phyloP scores from a whole-genome alignment of 2,113 vertebrate genomes.

The Bos indicus region DNA sequence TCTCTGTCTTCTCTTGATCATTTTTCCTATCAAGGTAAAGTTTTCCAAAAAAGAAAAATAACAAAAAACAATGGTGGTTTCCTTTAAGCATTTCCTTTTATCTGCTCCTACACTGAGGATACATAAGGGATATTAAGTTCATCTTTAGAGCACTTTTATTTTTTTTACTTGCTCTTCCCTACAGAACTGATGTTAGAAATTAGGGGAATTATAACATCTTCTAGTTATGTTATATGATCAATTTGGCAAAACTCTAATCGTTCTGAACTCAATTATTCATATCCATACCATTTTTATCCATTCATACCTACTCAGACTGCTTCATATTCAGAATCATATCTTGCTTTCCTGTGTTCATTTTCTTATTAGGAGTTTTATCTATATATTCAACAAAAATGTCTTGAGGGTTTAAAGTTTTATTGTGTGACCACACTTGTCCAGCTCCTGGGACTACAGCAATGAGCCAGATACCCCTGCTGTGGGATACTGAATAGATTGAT shows the following conservation, averaged over 20 bases:
- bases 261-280: background rate
- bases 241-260: background rate
- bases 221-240: background rate
- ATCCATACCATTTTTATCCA: background rate
- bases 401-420: background rate
- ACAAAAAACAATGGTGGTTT: background rate
- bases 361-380: background rate
- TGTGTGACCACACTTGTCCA: background rate
- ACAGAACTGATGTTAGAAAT: background rate
- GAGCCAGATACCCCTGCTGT: background rate
- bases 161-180: background rate
- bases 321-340: background rate
- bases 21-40: background rate
- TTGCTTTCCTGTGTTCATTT: background rate
- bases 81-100: background rate
- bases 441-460: background rate
- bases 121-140: background rate
- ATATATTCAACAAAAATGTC: background rate
- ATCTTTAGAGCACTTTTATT: background rate
- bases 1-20: background rate
- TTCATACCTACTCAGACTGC: background rate
- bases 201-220: background rate
- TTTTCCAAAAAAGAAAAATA: background rate
- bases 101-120: background rate
- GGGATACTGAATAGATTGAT: background rate